Base-by-base conservation (phyloP, 2,888 invertebrate genomes). In the Bibio marci region DNA sequence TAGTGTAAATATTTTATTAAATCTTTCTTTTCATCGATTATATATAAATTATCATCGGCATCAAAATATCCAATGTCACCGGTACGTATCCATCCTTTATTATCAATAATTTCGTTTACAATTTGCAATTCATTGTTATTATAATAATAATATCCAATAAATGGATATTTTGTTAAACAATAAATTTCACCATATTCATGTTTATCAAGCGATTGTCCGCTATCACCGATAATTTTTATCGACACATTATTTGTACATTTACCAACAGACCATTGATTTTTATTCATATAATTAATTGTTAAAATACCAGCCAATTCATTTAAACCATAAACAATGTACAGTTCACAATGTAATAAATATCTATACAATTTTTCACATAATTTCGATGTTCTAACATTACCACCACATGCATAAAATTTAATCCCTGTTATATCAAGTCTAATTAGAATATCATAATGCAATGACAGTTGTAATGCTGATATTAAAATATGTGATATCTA, bases 111-210 rank as follows among this genome's bases (percentile, higher is more conserved):
- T 49, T 43, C 1, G 2, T 15, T 2, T 13, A 40, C 38, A n/a
- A n/a, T n/a, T 1, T 7, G 49, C 34, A 53, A 50, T 3, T 45
- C 46, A 37, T 53, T 52, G 12, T 48, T 48, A n/a, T n/a, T n/a
- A n/a, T n/a, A n/a, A n/a, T n/a, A n/a, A 25, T 50, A 52, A 39
- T 58, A 58, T 2, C 57, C 58, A 4, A 45, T 40, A 51, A 53
- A 55, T 14, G 48, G 49, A 40, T 49, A 48, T 0, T 49, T 48
- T 30, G 51, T 39, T 3, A 46, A 46, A 2, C 52, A 45, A 19
- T 51, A 48, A 13, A 58, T 46, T 35, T 55, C 54, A 26, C 58
- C 58, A 30, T 49, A 45, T 30, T 51, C 52, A 13, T 49, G 51
- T 32, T 51, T 42, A 3, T 53, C 58, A 34, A 58, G 38, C 0